Evolutionary conservation across 2,888 invertebrate species (phyloP).

Genomic region (Lissocephala sabroskyi): DNA sequence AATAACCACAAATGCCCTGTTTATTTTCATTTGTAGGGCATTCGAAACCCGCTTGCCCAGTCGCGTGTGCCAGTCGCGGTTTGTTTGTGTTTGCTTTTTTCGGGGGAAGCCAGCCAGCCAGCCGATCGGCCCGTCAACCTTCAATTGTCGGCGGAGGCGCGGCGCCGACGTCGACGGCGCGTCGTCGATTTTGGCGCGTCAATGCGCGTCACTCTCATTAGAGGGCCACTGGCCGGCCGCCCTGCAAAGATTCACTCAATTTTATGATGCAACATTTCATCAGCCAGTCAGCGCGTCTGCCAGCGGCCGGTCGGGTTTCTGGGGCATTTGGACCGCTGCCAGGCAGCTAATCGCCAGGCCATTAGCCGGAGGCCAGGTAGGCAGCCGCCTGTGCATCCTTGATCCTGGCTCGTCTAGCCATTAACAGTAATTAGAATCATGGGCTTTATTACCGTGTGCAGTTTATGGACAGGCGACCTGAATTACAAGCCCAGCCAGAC

Average conservation of each 20-base stretch:
- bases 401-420: too few relatives aligned
- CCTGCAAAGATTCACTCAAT: constrained; percentile 5
- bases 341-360: too few relatives aligned
- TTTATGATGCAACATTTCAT: constrained; percentile 65
- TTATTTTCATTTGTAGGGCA: too few relatives aligned
- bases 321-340: too few relatives aligned
- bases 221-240: constrained; percentile 4
- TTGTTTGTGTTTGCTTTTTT: constrained; percentile 14
- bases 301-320: too few relatives aligned
- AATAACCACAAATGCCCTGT: too few relatives aligned
- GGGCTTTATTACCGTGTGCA: too few relatives aligned
- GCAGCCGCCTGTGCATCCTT: neutral
- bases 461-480: too few relatives aligned
- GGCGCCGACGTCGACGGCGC: neutral
- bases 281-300: too few relatives aligned
- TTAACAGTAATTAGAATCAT: neutral
- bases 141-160: constrained; percentile 23
- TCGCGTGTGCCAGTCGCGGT: constrained; percentile 44
- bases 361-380: neutral
- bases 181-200: too few relatives aligned
- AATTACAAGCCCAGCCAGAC: too few relatives aligned
- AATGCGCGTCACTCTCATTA: constrained; percentile 45
- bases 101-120: constrained; percentile 29
- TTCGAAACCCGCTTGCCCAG: too few relatives aligned
- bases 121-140: constrained; percentile 25